Base-by-base conservation (phyloP, 2,797 vertebrate species). In the Coccyzus lansbergi region DNA sequence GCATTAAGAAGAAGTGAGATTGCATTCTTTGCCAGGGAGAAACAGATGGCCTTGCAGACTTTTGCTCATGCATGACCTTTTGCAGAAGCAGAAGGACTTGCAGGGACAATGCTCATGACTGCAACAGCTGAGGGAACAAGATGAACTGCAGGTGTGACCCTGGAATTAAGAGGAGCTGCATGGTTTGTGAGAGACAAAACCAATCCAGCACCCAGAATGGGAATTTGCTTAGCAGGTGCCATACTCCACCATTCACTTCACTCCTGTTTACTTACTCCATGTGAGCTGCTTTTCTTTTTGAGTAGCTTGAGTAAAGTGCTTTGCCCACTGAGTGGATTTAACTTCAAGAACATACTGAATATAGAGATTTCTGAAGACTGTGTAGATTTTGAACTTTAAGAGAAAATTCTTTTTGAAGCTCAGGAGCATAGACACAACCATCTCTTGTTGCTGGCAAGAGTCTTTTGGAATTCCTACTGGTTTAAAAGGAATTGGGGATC, bases 401-500 rank as follows among this genome's bases (percentile, higher is more conserved):
- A 93, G 13, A 2, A 7, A 20, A 21, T 92, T 90, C 48, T 49
- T 72, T 75, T 81, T 94, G 72, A 92, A 72, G 83, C 10, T n/a
- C 33, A 34, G 44, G 34, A 90, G 20, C 19, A 56, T 12, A 83
- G 62, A 21, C 38, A 63, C 53, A 85, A 71, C 4, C 2, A 13
- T 6, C 12, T 83, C 44, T 67, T 92, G 34, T 70, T 55, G 36
- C 51, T 60, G 42, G 18, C 36, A 51, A 83, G 77, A 81, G 28
- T 88, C 59, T 68, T 78, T 49, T 76, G 71, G 56, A 84, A 85
- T 80, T 94, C 83, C 93, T 93, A 59, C 75, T 18, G 76, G 46
- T 94, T 94, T 90, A 91, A 95, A 94, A 94, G 70, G 88, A 90
- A 95, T 86, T 48, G 10, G 20, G 68, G 58, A 93, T 92, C 92